Evolutionary conservation across 2,888 invertebrate species (phyloP).

Genomic region (Poecilobothrus nobilitatus): DNA sequence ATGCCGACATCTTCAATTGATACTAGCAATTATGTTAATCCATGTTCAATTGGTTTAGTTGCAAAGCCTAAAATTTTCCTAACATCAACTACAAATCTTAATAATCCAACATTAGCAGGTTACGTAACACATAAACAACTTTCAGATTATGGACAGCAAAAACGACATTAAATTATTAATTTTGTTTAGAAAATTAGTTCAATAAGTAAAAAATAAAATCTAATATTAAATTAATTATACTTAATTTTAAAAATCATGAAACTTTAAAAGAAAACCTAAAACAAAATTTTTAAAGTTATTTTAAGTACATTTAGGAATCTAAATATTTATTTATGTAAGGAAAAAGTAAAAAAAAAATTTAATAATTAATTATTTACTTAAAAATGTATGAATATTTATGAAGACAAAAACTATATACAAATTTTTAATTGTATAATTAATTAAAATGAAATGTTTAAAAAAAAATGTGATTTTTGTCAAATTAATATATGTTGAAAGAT

Average conservation of each 20-base stretch:
- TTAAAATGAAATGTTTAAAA: no score
- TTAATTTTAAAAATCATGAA: not conserved
- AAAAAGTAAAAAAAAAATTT: not conserved
- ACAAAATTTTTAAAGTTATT: not conserved
- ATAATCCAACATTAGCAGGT: constrained; percentile 28
- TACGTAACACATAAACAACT: constrained; percentile 37
- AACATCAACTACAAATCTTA: constrained; percentile 11
- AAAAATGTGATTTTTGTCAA: no score
- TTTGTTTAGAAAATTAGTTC: not conserved
- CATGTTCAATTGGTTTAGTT: not conserved
- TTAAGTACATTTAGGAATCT: not conserved
- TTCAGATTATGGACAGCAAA: constrained; percentile 31
- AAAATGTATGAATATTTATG: no score
- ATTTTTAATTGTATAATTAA: no score
- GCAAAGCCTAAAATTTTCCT: not conserved
- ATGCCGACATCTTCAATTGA: constrained; percentile 9
- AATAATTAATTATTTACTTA: no score
- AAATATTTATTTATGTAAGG: not conserved
- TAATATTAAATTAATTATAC: not conserved
- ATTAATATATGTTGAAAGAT: no score
- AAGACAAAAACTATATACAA: no score
- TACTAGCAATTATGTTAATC: constrained; percentile 1
- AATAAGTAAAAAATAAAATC: not conserved
- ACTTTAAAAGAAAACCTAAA: not conserved
- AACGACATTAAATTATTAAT: constrained; percentile 22